Evolutionary conservation across 2,113 vertebrate species (phyloP).

Genomic region (cattle (Bos taurus)): DNA sequence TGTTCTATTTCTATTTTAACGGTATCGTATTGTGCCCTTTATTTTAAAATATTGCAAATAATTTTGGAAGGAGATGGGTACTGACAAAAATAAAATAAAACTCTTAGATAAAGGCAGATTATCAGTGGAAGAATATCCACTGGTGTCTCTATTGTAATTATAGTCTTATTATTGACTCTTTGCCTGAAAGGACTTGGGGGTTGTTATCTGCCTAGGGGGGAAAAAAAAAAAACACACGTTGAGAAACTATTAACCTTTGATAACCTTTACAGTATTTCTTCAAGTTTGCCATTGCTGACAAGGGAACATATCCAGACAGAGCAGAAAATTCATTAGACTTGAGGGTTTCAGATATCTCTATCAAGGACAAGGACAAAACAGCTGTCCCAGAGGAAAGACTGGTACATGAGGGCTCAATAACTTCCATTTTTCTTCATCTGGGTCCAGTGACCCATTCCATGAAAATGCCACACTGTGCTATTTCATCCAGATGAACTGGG

Average conservation of each 20-base stretch:
- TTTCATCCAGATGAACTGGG: conserved; percentile 36
- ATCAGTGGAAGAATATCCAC: background rate
- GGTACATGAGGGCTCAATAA: conserved; percentile 41
- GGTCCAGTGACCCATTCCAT: conserved; percentile 47
- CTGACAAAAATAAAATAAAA: background rate
- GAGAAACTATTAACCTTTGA: conserved; percentile 64
- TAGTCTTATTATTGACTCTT: background rate
- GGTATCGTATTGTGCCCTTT: background rate
- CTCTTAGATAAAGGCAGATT: background rate
- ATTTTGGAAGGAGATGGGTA: background rate
- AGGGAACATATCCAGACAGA: conserved; percentile 45
- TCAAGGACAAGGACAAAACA: conserved; percentile 60
- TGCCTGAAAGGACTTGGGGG: conserved; percentile 39
- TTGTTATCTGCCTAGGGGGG: conserved; percentile 1
- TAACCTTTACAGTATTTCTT: conserved; percentile 61
- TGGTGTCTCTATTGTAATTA: background rate
- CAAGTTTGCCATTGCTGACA: conserved; percentile 18
- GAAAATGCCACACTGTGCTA: conserved; percentile 43
- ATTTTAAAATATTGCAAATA: conserved; percentile 16
- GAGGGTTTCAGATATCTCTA: conserved; percentile 63
- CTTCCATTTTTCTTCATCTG: conserved; percentile 63
- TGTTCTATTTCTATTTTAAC: background rate
- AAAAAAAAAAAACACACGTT: background rate
- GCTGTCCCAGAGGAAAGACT: conserved; percentile 32
- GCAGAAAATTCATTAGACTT: conserved; percentile 66